Evolutionary conservation across 2,888 invertebrate genomes (phyloP).

Genomic region (Pyrochroa serraticornis): DNA sequence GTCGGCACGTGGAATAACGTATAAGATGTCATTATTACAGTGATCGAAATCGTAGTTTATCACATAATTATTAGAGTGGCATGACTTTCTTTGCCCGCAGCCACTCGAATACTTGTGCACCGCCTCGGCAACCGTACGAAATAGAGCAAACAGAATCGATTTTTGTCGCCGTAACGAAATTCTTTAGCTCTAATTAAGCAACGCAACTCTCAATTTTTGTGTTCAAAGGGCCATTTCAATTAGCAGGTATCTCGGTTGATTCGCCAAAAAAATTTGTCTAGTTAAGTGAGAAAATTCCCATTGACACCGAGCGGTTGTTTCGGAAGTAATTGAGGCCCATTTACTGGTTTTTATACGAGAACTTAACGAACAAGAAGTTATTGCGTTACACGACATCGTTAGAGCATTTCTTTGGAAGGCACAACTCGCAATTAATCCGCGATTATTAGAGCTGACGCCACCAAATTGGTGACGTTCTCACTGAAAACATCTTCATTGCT

Average conservation of each 20-base stretch:
- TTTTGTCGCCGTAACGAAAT: conserved; percentile 32
- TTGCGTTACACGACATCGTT: conserved; percentile 25
- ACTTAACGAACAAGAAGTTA: conserved; percentile 20
- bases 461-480: conserved; percentile 17
- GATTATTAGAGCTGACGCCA: conserved; percentile 23
- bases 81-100: conserved; percentile 49
- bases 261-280: conserved; percentile 3
- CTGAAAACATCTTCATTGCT: conserved; percentile 18
- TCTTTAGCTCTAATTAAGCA: not conserved
- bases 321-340: conserved; percentile 21
- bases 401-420: conserved; percentile 23
- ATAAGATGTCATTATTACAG: conserved; percentile 49
- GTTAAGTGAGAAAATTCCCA: conserved; percentile 24
- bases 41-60: conserved; percentile 48
- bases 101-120: conserved; percentile 32
- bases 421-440: conserved; percentile 26
- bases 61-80: conserved; percentile 50
- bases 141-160: conserved; percentile 41
- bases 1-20: conserved; percentile 35
- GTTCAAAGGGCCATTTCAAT: not conserved
- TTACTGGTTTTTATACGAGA: conserved; percentile 18
- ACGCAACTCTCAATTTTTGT: not conserved
- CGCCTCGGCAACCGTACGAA: conserved; percentile 28
- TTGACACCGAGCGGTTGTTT: conserved; percentile 9
- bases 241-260: conserved; percentile 1